Evolutionary conservation across 1,140 invertebrate species (phyloP), one percentile per base, ranked within the genome.

Genomic region (Halotydeus destructor): DNA sequence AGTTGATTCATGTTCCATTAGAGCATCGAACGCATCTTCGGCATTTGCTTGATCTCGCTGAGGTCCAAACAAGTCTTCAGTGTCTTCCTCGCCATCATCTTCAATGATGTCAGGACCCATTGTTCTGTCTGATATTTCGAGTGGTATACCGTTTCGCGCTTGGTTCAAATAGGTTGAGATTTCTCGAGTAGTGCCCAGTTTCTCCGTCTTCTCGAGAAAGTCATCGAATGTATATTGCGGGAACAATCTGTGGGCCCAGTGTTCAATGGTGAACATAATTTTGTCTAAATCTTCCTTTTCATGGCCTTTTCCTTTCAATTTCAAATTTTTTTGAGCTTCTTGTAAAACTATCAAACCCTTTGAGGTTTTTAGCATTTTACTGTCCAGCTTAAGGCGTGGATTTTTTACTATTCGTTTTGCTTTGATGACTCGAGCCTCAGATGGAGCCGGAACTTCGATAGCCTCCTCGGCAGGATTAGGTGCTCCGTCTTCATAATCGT

Each of bases 231-330:
- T 67, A 50, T 76, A 76, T 54, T 77, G 84, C 1, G 86, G 84
- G 65, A 76, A 89, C 32, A 93, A 56, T 44, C 85, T 66, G 57
- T 91, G 83, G 2, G 74, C 74, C 88, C 88, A 94, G 53, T 91
- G 84, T 52, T 93, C 81, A 38, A 91, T 54, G 49, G 71, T 75
- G 30, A 75, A 73, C 62, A 94, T 68, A 0, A 91, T 60, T 35
- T 70, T 56, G 54, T 81, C 69, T 12, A 94, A 62, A 64, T 94
- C 85, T 47, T 74, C 60, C 45, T 71, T 60, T 52, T 91, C 85
- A 58, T 78, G 63, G 1, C 79, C 78, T 65, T 78, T 75, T 36
- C 83, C 85, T 59, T 74, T 69, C 53, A 78, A 82, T 57, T 81
- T 77, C 34, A 85, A 73, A 52, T 77, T 70, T 53, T 78, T 71